Base-by-base conservation (phyloP, 2,113 vertebrate species). In the Sapayoa aenigma region DNA sequence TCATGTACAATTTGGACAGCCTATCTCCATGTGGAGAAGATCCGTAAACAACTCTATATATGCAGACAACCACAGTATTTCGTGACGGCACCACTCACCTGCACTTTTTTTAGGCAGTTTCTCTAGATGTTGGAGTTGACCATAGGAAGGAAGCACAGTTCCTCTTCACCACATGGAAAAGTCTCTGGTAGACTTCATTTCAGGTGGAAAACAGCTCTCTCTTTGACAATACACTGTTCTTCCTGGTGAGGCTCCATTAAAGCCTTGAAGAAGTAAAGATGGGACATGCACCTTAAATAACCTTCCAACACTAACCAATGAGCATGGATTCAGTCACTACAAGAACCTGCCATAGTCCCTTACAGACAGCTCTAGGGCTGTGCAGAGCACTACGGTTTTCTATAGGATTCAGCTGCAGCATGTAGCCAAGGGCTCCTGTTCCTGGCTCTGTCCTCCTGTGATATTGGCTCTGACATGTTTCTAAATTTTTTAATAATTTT, bases 121-220 rank as follows among this genome's bases (percentile, higher is more conserved):
- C 33, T 63, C 21, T 2, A 0, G 5, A 1, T 76, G 12, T 41
- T 84, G 15, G 20, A 3, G 8, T 27, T 86, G 31, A 47, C 31
- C 15, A 2, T 23, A 9, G 37, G 22, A 80, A 58, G 14, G 31
- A 89, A 69, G 24, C 42, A 37, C 20, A 67, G 14, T 53, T 87
- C 16, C 15, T 50, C 16, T 68, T 60, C 7, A 7, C 47, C 13
- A 8, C 0, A 0, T 1, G 0, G 9, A 8, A 42, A 27, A 35
- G 44, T 39, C 50, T 58, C 39, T 30, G 21, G 8, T 58, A 6
- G 0, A 56, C 35, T 92, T 47, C 4, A 11, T 85, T 75, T 79
- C 19, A 37, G 14, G 14, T 63, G 5, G 44, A 85, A 76, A 93
- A 67, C 22, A 60, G 14, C 12, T 75, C 11, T 39, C 1, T 41